Conservation (phyloP, 2,113 vertebrate species). For the Caranx ignobilis region DNA sequence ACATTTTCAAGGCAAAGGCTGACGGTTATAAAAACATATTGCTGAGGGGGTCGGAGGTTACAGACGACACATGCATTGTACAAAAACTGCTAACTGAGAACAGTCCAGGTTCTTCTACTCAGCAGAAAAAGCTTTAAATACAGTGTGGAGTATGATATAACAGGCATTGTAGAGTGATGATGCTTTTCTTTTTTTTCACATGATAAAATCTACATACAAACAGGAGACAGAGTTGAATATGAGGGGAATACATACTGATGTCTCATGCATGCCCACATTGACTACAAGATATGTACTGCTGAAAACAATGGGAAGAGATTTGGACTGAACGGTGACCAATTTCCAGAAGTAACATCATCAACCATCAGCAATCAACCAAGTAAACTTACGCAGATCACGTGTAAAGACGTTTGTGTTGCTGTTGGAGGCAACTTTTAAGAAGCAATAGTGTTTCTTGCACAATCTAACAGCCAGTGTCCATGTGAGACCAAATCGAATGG, state of each 20-base stretch:
- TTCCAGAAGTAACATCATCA: too few species aligned
- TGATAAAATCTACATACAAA: neutral
- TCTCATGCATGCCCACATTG: neutral
- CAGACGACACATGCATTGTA: constrained; percentile 7
- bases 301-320: neutral
- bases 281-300: too few species aligned
- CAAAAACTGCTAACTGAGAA: neutral
- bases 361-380: too few species aligned
- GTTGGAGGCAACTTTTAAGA: too few species aligned
- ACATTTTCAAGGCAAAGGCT: constrained; percentile 21
- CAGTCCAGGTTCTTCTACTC: neutral
- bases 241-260: neutral
- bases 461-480: too few species aligned
- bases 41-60: neutral
- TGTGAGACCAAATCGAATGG: too few species aligned
- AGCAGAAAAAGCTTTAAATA: constrained; percentile 15
- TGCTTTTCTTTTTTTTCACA: neutral
- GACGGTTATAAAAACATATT: neutral
- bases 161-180: neutral
- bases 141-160: neutral
- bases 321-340: neutral
- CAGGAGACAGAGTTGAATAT: neutral
- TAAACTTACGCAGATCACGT: too few species aligned
- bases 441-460: too few species aligned
- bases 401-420: too few species aligned